A percentile compares a stretch with the other conserved stretches of the same genome.
These are phyloP conservation scores for Aethina tumida DNA, from an alignment of 1,140 invertebrate genomes.

Conservation along the genomic window DNA sequence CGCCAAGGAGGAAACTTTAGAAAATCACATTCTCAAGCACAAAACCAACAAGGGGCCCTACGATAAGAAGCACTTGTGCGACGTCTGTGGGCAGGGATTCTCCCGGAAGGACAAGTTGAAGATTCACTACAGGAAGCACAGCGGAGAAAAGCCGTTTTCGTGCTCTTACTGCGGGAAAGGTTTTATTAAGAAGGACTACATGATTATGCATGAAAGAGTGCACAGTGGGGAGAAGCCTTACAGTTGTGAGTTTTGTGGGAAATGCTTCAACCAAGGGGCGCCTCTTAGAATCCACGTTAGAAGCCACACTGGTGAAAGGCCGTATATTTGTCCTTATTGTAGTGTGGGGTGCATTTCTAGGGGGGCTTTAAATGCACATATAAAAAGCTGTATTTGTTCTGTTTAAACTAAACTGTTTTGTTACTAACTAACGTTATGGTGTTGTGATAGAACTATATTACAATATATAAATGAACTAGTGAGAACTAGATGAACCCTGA, in stretches of 20 bases:
- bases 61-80: constrained; percentile 39
- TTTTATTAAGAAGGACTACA: constrained; percentile 43
- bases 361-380: constrained; percentile 25
- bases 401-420: background rate
- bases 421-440: background rate
- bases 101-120: constrained; percentile 47
- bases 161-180: constrained; percentile 43
- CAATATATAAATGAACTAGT: too few relatives aligned
- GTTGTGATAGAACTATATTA: too few relatives aligned
- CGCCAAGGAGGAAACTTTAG: constrained; percentile 37
- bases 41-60: constrained; percentile 29
- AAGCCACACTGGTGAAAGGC: constrained; percentile 29
- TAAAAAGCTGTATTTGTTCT: constrained; percentile 27
- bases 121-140: constrained; percentile 50
- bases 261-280: constrained; percentile 39
- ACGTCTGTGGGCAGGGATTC: constrained; percentile 45
- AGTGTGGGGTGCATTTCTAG: constrained; percentile 24
- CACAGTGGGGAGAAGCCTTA: constrained; percentile 45
- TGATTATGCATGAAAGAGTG: constrained; percentile 46
- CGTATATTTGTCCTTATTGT: constrained; percentile 29
- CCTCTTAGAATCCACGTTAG: constrained; percentile 41
- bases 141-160: constrained; percentile 39
- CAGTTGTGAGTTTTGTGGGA: constrained; percentile 41
- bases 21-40: constrained; percentile 42
- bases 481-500: too few relatives aligned